Evolutionary conservation across 2,113 vertebrate genomes (phyloP), one percentile per base, ranked within the genome.

Genomic region (Aramus guarauna): DNA sequence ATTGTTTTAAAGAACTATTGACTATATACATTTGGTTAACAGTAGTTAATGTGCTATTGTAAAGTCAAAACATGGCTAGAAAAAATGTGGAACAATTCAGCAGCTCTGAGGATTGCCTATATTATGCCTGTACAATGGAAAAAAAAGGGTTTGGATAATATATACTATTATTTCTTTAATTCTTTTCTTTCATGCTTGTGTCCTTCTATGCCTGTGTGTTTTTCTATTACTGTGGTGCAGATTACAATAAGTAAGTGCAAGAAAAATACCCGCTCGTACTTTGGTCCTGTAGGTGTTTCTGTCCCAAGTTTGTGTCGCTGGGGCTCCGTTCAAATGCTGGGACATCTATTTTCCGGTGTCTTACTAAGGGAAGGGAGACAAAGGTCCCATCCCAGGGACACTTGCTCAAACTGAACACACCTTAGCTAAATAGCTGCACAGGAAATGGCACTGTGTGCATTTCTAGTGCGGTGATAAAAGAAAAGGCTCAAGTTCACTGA

Each of bases 291-390:
- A 9, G 13, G 4, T 62, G 36, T 55, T 88, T 69, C 30, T 90
- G 18, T 78, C 47, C 23, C 15, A 30, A 41, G 12, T 26, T 45
- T 75, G 29, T 55, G 11, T 75, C 22, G 62, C 1, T 52, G 37
- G 36, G 36, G 39, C 66, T 78, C 27, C 1, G 0, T 43, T 75
- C 58, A 43, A 71, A n/a, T 0, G 1, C n/a, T 30, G 15, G 15
- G 19, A 30, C 60, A 37, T 37, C 12, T 8, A 1, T 85, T 85
- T 83, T 16, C 39, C 30, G 32, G 7, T 23, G 14, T 56, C 30
- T 76, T 43, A 22, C 13, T 41, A 58, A 45, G 45, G 26, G 68
- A 89, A 47, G 26, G 39, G 45, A 92, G 45, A 21, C 19, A 23
- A 53, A 82, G 17, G 9, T 58, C 41, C 24, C 17, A 18, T 41